Evolutionary conservation across 2,797 vertebrate genomes (phyloP).

Genomic region (Channallabes apus): DNA sequence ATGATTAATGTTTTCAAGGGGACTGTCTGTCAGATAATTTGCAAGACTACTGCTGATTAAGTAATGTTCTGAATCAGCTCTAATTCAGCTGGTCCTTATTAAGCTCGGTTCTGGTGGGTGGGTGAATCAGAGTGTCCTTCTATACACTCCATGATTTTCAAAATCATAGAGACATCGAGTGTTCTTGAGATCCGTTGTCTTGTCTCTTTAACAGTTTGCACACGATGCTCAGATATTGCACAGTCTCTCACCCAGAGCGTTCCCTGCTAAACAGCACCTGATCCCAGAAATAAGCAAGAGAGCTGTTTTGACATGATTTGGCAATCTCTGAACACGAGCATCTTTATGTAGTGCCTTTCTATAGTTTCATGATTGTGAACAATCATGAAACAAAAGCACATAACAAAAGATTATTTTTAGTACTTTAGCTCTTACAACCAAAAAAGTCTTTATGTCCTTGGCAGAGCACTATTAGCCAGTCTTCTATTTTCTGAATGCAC

Average conservation of each 20-base stretch:
- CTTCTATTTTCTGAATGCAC: not conserved
- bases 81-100: slow-evolving; percentile 30
- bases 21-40: slow-evolving; percentile 25
- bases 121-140: not conserved
- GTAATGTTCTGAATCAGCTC: slow-evolving; percentile 32
- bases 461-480: not conserved
- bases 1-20: slow-evolving; percentile 39
- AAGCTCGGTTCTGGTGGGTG: not conserved
- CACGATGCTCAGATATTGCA: not conserved
- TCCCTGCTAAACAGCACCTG: not conserved
- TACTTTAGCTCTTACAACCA: not conserved
- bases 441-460: not conserved
- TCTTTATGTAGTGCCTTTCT: not conserved
- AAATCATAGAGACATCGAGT: not conserved
- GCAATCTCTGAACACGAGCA: not conserved
- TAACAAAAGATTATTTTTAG: not conserved
- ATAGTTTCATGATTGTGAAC: not conserved
- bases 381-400: not conserved
- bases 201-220: not conserved
- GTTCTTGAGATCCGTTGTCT: slow-evolving; percentile 7
- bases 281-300: slow-evolving; percentile 16
- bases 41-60: slow-evolving; percentile 34
- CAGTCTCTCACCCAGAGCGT: not conserved
- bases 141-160: not conserved
- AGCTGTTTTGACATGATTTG: not conserved